Percentiles rank a stretch among this genome's conserved stretches.
Evolutionary conservation across 2,888 invertebrate species (phyloP).

Genomic region (Cenopis cana): DNA sequence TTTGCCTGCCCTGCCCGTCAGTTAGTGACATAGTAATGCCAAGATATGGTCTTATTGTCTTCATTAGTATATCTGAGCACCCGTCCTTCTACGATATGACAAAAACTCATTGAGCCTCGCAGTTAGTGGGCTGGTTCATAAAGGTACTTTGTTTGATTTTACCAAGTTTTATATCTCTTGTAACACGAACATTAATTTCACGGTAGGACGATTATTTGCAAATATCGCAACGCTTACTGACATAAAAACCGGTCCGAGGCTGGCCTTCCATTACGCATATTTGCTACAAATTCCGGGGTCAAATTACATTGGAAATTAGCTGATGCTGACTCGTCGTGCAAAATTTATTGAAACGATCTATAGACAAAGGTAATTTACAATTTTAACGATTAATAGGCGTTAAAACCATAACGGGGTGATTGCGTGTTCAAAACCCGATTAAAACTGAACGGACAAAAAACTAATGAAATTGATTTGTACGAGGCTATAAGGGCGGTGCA

Average conservation of each 20-base stretch:
- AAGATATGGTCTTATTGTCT: no score
- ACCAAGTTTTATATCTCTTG: neutral
- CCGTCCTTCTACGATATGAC: no score
- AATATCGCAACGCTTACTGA: no score
- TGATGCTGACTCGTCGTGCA: neutral
- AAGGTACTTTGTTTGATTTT: neutral
- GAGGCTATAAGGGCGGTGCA: constrained; percentile 30
- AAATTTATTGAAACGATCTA: neutral
- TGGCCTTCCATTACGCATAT: neutral
- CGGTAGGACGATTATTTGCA: neutral
- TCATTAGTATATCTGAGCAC: no score
- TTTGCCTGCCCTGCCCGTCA: no score
- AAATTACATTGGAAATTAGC: neutral
- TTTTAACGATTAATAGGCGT: constrained; percentile 18
- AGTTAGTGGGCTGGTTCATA: neutral
- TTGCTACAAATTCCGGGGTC: neutral
- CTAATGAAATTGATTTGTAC: constrained; percentile 24
- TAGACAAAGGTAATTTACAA: constrained; percentile 11
- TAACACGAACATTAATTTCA: constrained; percentile 5
- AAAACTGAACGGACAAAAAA: constrained; percentile 13
- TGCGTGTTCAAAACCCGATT: constrained; percentile 31
- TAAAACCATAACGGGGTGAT: constrained; percentile 25
- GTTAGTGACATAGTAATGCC: no score
- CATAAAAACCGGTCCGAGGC: neutral
- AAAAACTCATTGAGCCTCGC: neutral